Evolutionary conservation across 2,888 invertebrate species (phyloP), one percentile per base, ranked within the genome.

Genomic region (Mayetiola destructor): DNA sequence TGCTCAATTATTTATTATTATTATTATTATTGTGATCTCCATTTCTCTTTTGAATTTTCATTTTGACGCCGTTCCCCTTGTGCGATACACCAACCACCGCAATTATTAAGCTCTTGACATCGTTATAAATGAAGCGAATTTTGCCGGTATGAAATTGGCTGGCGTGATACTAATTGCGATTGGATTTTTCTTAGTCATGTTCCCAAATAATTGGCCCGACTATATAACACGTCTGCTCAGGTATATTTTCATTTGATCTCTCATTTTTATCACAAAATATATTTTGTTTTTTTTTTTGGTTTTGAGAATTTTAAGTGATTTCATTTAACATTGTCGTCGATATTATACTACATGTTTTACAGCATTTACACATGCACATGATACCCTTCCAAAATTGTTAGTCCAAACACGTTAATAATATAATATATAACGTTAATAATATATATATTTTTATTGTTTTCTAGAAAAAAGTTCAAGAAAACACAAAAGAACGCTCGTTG

Each of bases 161-260:
- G 94, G 94, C 29, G 86, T 94, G 69, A 85, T 93, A 62, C 76
- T 94, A 57, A 92, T 94, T 64, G 81, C 85, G 0, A 85, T 90
- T 57, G 93, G 94, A 56, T 92, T 94, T 75, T 85, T 91, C 71
- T 78, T 94, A 57, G 93, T 94, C 60, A 88, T 94, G 84, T 53
- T 94, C 64, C 94, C 94, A 0, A 90, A 91, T 72, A 92, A 94
- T 75, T 94, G 94, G 94, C 92, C 93, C 1, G 89, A 92, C 69
- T 93, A 92, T 72, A 88, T 93, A 71, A 91, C 90, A 67, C 79
- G 89, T 64, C 77, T 92, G 60, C 77, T 93, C 65, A 84, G 91
- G 90, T 91, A 77, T n/a, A n/a, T n/a, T n/a, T n/a, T n/a, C n/a
- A n/a, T n/a, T n/a, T n/a, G n/a, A 74, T 76, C 69, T n/a, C n/a